Conservation (phyloP, 2,888 invertebrate species). For the Orthosia cruda region DNA sequence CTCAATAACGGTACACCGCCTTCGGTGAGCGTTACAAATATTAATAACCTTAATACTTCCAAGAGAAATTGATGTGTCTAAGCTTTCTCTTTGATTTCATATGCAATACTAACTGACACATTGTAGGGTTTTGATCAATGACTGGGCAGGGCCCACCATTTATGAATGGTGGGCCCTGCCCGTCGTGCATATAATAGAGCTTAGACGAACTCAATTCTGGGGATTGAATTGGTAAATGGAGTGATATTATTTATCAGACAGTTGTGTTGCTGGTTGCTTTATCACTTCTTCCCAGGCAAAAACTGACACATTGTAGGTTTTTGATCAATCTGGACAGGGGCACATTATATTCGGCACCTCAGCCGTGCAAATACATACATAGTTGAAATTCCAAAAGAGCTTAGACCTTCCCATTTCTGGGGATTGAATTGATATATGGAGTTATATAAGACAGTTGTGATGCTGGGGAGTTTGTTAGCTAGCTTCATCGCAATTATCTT, state of each 20-base stretch:
- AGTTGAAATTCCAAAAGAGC: slow-evolving; percentile 4
- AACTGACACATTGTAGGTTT: slow-evolving; percentile 7
- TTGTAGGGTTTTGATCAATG: slow-evolving; percentile 8
- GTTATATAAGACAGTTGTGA: background rate
- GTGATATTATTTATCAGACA: too few species aligned
- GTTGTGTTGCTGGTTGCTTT: too few species aligned
- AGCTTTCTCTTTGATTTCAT: slow-evolving; percentile 49
- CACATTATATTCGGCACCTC: too few species aligned
- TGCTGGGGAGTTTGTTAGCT: background rate
- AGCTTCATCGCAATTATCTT: background rate
- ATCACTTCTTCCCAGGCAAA: too few species aligned
- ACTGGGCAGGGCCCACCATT: background rate
- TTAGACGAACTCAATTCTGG: too few species aligned
- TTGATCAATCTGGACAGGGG: slow-evolving; percentile 2
- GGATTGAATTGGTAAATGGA: too few species aligned
- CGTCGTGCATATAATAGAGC: too few species aligned
- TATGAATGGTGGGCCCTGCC: too few species aligned
- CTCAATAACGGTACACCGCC: slow-evolving; percentile 45
- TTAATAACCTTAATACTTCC: slow-evolving; percentile 43
- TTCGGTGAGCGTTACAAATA: slow-evolving; percentile 32
- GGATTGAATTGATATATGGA: background rate
- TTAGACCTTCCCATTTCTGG: background rate
- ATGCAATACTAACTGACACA: slow-evolving; percentile 13
- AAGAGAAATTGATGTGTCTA: slow-evolving; percentile 29
- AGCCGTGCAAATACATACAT: background rate